Conservation (phyloP, 2,888 invertebrate species). For the Syrphus vitripennis region DNA sequence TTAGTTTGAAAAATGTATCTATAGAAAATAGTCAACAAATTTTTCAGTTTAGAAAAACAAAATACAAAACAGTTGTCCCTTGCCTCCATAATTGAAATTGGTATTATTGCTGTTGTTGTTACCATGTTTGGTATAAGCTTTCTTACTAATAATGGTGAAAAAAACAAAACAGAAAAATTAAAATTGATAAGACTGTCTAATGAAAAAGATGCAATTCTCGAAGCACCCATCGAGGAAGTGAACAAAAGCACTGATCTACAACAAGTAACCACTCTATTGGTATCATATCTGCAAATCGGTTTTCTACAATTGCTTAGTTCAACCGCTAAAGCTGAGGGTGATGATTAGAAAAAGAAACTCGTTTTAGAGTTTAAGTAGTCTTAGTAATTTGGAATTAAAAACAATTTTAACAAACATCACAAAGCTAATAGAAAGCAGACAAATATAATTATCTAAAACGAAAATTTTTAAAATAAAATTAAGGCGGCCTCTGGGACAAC, state of each 20-base stretch:
- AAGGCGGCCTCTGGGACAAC: constrained; percentile 61
- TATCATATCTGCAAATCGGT: constrained; percentile 54
- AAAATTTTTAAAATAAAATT: constrained; percentile 70
- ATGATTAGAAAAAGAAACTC: constrained; percentile 22
- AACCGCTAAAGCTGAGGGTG: not conserved
- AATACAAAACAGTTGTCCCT: not conserved
- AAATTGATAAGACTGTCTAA: constrained; percentile 51
- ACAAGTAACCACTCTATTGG: constrained; percentile 45
- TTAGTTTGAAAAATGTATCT: constrained; percentile 3
- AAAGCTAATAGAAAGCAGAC: constrained; percentile 56
- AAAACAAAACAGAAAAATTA: constrained; percentile 26
- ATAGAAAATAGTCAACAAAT: not conserved
- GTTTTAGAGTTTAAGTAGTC: constrained; percentile 41
- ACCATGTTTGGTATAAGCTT: constrained; percentile 63
- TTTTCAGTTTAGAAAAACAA: not conserved
- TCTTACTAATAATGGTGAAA: constrained; percentile 14
- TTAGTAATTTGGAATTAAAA: constrained; percentile 50
- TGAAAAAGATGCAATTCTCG: constrained; percentile 17
- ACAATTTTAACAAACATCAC: constrained; percentile 44
- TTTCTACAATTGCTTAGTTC: constrained; percentile 44
- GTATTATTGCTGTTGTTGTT: not conserved
- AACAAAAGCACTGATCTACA: not conserved
- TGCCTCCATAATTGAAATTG: not conserved
- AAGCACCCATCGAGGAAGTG: not conserved
- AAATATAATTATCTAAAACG: constrained; percentile 59